Base-by-base conservation (phyloP, 2,888 invertebrate genomes). In the Drosophila ustulata region DNA sequence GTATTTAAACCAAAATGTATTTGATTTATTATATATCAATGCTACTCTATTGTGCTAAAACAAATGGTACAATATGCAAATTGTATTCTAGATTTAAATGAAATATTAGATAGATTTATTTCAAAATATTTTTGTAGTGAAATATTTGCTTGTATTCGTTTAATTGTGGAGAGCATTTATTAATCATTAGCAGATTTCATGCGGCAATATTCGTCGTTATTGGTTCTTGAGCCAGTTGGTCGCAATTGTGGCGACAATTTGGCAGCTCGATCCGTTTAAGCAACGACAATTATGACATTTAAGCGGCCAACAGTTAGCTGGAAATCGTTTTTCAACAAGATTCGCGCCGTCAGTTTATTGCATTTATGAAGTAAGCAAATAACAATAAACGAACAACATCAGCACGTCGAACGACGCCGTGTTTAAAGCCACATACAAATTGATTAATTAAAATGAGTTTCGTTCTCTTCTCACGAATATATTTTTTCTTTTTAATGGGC, bases 371-470 rank as follows among this genome's bases (percentile, higher is more conserved):
- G 39, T 59, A 66, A 57, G 52, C 70, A 62, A 74, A 58, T 50
- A 41, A 67, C 39, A 18, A 37, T 79, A 71, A 67, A 67, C 61
- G 68, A 63, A 65, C 56, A 75, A 66, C 53, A 71, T 70, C 75
- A 45, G 66, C 73, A 76, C 73, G 72, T 75, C 65, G 58, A 58
- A 49, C 56, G 37, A 55, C 56, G 62, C 26, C 39, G 57, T 30
- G 46, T 57, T 65, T 43, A 28, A 34, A 25, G 50, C 49, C 72
- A 71, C 74, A 78, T 82, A 85, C 85, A 82, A 82, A 82, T 82
- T 78, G 82, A 71, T 82, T 85, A 80, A 82, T 82, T 82, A 82
- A 74, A 71, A 71, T 66, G 18, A 57, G 71, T 59, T 73, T 64
- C 53, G 71, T 75, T 75, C 63, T 57, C 75, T 28, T 70, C 56